These are phyloP conservation scores for Scolanthus callimorphus DNA, from an alignment of 92 coral and sea anemone species.

Conservation along the genomic window DNA sequence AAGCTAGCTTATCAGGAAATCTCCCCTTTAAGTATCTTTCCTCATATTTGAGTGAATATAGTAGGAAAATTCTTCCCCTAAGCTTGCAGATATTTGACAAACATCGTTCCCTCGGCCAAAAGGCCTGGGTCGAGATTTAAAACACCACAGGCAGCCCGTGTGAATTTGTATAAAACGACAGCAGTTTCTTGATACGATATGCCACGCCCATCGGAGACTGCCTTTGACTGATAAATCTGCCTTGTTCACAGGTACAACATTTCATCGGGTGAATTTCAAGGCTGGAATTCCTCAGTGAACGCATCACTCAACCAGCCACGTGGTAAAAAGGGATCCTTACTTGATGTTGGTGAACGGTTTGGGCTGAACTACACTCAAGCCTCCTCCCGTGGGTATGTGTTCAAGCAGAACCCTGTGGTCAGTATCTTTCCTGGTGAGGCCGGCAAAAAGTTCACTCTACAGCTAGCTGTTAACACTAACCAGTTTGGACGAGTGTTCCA, in stretches of 20 bases:
- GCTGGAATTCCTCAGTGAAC: constrained; percentile 84
- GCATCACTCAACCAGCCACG: constrained; percentile 63
- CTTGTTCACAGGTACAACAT: constrained; percentile 90
- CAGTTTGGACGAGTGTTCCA: constrained; percentile 92
- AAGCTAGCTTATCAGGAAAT: too few relatives aligned
- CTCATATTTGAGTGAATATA: too few relatives aligned
- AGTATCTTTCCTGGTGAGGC: constrained; percentile 60
- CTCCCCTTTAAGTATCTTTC: too few relatives aligned
- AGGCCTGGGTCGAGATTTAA: too few relatives aligned
- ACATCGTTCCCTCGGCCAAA: too few relatives aligned
- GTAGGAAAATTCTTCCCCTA: too few relatives aligned
- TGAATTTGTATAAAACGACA: too few relatives aligned
- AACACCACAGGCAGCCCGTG: too few relatives aligned
- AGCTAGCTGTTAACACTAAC: constrained; percentile 88
- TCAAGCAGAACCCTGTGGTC: constrained; percentile 92
- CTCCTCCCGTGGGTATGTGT: constrained; percentile 76
- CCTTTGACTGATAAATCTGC: too few relatives aligned
- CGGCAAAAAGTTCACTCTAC: constrained; percentile 67
- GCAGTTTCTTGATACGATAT: too few relatives aligned
- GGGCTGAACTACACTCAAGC: constrained; percentile 64
- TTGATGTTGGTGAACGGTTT: constrained; percentile 69
- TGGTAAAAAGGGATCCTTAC: constrained; percentile 27
- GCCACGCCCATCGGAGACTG: too few relatives aligned
- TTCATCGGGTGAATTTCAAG: constrained; percentile 93
- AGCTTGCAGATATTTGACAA: too few relatives aligned